Evolutionary conservation across 2,888 invertebrate genomes (phyloP).

Genomic region (Aporophyla lueneburgensis): DNA sequence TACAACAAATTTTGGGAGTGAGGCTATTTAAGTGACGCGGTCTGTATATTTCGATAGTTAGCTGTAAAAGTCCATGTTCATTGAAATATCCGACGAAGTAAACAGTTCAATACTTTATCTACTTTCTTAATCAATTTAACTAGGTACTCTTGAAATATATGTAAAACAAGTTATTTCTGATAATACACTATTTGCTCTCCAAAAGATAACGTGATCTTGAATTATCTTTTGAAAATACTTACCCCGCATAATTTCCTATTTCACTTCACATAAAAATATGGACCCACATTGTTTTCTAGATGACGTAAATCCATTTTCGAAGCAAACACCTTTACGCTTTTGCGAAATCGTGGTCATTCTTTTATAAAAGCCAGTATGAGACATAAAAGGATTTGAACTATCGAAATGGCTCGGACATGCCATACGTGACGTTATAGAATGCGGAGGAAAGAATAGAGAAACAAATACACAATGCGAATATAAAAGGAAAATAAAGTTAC

Average conservation of each 20-base stretch:
- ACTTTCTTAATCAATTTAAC: too few relatives aligned
- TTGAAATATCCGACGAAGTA: background rate
- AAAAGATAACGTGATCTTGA: background rate
- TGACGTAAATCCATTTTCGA: background rate
- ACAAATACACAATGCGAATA: conserved; percentile 23
- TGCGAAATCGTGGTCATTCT: conserved; percentile 25
- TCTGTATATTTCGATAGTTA: background rate
- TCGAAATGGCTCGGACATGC: conserved; percentile 53
- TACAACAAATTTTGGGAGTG: too few relatives aligned
- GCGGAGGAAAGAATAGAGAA: conserved; percentile 26
- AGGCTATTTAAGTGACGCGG: too few relatives aligned
- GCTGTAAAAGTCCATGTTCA: background rate
- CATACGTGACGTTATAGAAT: conserved; percentile 44
- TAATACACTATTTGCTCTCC: background rate
- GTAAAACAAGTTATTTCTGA: background rate
- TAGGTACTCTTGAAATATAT: background rate
- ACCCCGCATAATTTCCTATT: background rate
- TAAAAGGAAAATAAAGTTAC: background rate
- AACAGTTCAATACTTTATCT: background rate
- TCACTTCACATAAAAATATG: background rate
- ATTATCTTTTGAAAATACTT: background rate
- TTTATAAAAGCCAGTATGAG: conserved; percentile 22
- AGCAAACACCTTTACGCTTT: background rate
- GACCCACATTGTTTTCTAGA: background rate
- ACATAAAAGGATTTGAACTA: conserved; percentile 54